Base-by-base conservation (phyloP, 2,113 vertebrate species). In the Callospermophilus lateralis region DNA sequence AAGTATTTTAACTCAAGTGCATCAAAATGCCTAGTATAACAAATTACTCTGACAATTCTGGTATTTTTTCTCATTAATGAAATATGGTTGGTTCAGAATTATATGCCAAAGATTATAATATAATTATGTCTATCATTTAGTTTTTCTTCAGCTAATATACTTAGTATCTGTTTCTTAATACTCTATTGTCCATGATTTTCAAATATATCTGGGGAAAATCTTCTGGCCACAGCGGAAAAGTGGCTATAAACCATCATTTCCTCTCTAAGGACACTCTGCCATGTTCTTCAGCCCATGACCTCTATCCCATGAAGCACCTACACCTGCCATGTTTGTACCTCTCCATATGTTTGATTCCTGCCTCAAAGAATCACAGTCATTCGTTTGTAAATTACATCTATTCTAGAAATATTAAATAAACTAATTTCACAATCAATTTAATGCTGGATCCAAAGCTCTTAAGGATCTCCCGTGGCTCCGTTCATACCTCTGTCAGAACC, bases 381-480 rank as follows among this genome's bases (percentile, higher is more conserved):
- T 63, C 16, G 37, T 91, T 48, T 84, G 42, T 17, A 42, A 80
- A 89, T 90, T 61, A 70, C 2, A 13, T 32, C 10, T 26, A 24
- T 81, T 89, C 68, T 73, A 37, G 30, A 88, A 88, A 94, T 93
- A 53, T 55, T 77, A 81, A 93, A 73, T 51, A 58, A 80, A 83
- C 6, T 70, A 51, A 67, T 88, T 58, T 74, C 55, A 86, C 3
- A 6, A 53, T 53, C 87, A 61, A 28, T 22, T 81, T 89, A 15
- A 45, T 84, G 34, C 7, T 67, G 51, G 28, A 95, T 45, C 13
- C 11, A 55, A 81, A 95, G 55, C 34, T 67, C 6, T 67, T 67
- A 51, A 55, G 26, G 84, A 68, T 68, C 48, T 67, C 78, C 67
- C 58, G 17, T 55, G 92, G 58, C 22, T 30, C 28, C 1, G 3